Evolutionary conservation across 2,113 vertebrate species (phyloP).

Genomic region (Sminthopsis crassicaudata): DNA sequence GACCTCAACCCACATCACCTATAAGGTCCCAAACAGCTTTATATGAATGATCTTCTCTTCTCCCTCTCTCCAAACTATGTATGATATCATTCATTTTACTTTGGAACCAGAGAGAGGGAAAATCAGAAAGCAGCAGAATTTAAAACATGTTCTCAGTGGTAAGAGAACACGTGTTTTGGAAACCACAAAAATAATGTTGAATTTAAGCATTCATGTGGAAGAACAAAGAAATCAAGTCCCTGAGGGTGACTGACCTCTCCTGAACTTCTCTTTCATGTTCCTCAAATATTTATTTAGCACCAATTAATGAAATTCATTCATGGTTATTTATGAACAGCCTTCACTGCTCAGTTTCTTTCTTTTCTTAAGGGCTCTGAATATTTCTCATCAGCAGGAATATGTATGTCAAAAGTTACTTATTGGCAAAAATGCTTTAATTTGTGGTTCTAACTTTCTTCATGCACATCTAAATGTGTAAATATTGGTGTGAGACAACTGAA

Average conservation of each 20-base stretch:
- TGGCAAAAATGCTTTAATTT: background rate
- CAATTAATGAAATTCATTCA: background rate
- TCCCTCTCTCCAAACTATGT: background rate
- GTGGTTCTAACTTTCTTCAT: background rate
- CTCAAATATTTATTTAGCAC: background rate
- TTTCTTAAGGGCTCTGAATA: background rate
- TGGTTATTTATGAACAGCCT: too few relatives aligned
- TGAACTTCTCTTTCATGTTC: background rate
- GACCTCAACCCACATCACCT: too few relatives aligned
- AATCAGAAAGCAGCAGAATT: background rate
- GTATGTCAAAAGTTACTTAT: background rate
- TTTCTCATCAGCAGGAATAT: background rate
- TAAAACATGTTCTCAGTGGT: background rate
- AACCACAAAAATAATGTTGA: background rate
- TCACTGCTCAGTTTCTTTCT: background rate
- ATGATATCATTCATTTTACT: background rate
- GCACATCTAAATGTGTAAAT: background rate
- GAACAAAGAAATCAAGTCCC: background rate
- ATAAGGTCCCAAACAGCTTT: background rate
- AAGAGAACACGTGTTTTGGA: background rate
- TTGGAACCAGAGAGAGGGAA: background rate
- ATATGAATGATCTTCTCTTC: background rate
- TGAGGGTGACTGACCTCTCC: too few relatives aligned
- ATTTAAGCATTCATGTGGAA: background rate
- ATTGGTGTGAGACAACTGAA: background rate